These are phyloP conservation scores for Cynaeus angustus DNA, from an alignment of 2,888 invertebrate species.

Conservation along the genomic window DNA sequence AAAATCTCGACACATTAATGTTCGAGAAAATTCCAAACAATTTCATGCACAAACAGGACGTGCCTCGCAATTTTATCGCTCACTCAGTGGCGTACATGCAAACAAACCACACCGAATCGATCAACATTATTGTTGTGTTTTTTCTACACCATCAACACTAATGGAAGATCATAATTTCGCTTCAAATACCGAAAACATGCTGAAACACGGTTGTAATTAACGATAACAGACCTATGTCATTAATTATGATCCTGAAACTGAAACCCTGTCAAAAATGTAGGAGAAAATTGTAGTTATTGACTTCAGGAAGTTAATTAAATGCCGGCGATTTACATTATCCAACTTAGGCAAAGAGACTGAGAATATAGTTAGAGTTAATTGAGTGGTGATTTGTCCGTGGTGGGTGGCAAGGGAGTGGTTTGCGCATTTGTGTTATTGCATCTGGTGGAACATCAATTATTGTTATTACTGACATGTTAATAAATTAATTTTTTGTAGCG, in stretches of 20 bases:
- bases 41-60: constrained; percentile 17
- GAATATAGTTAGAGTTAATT: constrained; percentile 18
- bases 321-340: constrained; percentile 28
- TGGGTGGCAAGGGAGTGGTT: too few relatives aligned
- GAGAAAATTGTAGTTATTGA: constrained; percentile 30
- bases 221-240: constrained; percentile 24
- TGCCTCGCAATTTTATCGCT: not conserved
- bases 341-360: constrained; percentile 7
- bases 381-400: not conserved
- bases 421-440: not conserved
- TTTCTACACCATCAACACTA: constrained; percentile 15
- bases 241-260: constrained; percentile 30
- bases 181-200: constrained; percentile 1
- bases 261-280: constrained; percentile 30
- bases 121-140: constrained; percentile 16
- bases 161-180: constrained; percentile 23
- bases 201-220: constrained; percentile 27
- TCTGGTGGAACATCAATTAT: not conserved
- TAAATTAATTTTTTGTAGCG: not conserved
- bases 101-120: constrained; percentile 15
- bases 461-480: constrained; percentile 5
- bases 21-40: constrained; percentile 7
- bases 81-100: constrained; percentile 5
- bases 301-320: constrained; percentile 28
- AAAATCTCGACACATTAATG: constrained; percentile 19